Evolutionary conservation across 2,888 invertebrate genomes (phyloP).

Genomic region (Rhimphoctona megacephalus): DNA sequence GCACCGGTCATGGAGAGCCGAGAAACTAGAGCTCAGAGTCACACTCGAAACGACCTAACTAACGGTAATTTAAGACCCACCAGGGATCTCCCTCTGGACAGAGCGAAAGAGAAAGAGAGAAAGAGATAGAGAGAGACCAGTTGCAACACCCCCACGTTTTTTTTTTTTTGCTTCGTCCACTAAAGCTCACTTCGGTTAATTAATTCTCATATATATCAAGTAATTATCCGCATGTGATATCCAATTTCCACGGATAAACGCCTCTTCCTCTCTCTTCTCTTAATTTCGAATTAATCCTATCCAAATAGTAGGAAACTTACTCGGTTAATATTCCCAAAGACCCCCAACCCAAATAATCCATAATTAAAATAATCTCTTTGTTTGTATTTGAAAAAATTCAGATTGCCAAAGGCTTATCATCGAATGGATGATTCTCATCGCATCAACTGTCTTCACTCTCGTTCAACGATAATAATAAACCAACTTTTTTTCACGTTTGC

Average conservation of each 20-base stretch:
- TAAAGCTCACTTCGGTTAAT: conserved; percentile 19
- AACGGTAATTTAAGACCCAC: conserved; percentile 66
- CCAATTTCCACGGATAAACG: conserved; percentile 13
- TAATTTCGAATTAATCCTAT: not conserved
- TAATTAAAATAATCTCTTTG: not conserved
- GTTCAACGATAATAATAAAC: conserved; percentile 64
- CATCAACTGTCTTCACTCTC: conserved; percentile 50
- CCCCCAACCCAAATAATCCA: not conserved
- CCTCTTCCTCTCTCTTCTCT: not conserved
- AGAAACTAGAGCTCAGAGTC: conserved; percentile 81
- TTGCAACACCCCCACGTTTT: not conserved
- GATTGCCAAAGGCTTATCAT: conserved; percentile 58
- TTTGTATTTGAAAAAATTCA: conserved; percentile 39
- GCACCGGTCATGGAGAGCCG: conserved; percentile 81
- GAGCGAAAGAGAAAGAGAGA: not conserved
- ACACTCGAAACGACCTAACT: conserved; percentile 77
- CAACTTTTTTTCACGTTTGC: conserved; percentile 50
- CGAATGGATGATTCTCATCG: conserved; percentile 48
- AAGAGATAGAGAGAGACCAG: not conserved
- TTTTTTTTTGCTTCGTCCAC: conserved; percentile 7
- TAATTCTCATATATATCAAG: conserved; percentile 13
- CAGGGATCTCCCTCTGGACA: not conserved
- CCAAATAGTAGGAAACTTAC: not conserved
- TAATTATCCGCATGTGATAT: conserved; percentile 23
- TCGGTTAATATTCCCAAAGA: not conserved